Evolutionary conservation across 2,113 vertebrate genomes (phyloP), one percentile per base, ranked within the genome.

Genomic region (Meleagris gallopavo): DNA sequence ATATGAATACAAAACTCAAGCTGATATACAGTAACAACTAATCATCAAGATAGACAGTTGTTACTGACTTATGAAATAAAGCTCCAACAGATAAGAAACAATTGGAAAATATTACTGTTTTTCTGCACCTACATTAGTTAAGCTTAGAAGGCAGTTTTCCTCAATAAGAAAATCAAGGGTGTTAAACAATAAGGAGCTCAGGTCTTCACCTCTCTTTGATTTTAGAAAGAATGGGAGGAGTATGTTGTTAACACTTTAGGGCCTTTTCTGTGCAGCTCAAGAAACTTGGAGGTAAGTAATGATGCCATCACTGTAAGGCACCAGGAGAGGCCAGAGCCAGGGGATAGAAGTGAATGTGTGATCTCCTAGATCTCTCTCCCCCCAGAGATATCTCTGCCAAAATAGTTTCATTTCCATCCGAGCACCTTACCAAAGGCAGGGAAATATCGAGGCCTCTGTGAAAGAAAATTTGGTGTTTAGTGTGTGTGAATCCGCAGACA

Each of bases 51-150:
- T 64, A 81, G 76, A 86, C 91, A 95, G 84, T 94, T 93, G 88
- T 91, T 94, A 84, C 60, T 36, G 62, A 75, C 91, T 95, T 83
- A 46, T 5, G 83, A 95, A 81, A 95, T 72, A 93, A 89, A 83
- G 83, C 72, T 81, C 65, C 76, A 70, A 45, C 57, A 93, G 93
- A 93, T 94, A 96, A 95, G 85, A 72, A 91, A 95, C 94, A 95
- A 96, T 90, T 90, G 91, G 83, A 83, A 89, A 93, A 83, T 78
- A 64, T 61, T 72, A 17, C 79, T 86, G 72, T 2, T 65, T 91
- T 95, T 95, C 93, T 90, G 20, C 76, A 93, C 78, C 79, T 90
- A 76, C 2, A 3, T 34, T 85, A 77, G 84, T 91, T 79, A 74
- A 89, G 72, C 54, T 72, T 75, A 72, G 69, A 90, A 69, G 88